Percentiles rank a stretch among this genome's conserved stretches.
Evolutionary conservation across 2,888 invertebrate species (phyloP).

Genomic region (Tinea semifulvella): DNA sequence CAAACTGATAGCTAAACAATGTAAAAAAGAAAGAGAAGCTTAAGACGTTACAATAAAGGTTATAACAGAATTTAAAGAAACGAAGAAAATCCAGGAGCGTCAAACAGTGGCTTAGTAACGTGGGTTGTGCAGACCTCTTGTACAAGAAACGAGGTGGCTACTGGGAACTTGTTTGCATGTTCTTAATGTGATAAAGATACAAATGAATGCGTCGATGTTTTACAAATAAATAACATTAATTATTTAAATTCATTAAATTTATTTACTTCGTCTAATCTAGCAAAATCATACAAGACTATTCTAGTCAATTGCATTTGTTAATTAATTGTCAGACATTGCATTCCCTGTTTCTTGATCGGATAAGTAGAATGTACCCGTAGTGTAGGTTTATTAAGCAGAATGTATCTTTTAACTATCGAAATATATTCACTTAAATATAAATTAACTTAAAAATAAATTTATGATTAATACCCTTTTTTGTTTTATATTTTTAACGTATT

Average conservation of each 20-base stretch:
- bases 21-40: conserved; percentile 1
- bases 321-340: too few species aligned
- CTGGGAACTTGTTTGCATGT: conserved; percentile 12
- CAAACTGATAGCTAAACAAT: not conserved
- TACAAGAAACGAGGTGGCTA: conserved; percentile 10
- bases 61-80: not conserved
- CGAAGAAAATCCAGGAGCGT: not conserved
- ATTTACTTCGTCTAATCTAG: not conserved
- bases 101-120: not conserved
- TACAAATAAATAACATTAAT: conserved; percentile 1
- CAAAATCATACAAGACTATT: conserved; percentile 1
- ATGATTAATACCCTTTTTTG: too few species aligned
- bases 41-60: conserved; percentile 1
- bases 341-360: too few species aligned
- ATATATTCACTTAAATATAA: too few species aligned
- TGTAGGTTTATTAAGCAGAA: too few species aligned
- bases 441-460: too few species aligned
- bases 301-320: too few species aligned
- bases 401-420: too few species aligned
- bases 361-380: too few species aligned
- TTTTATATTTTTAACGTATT: too few species aligned
- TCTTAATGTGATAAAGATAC: conserved; percentile 12
- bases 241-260: conserved; percentile 4
- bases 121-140: conserved; percentile 6
- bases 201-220: conserved; percentile 9